A percentile compares a stretch with the other conserved stretches of the same genome.
These are phyloP conservation scores for Salvelinus fontinalis DNA, from an alignment of 2,113 vertebrate genomes.

Conservation along the genomic window DNA sequence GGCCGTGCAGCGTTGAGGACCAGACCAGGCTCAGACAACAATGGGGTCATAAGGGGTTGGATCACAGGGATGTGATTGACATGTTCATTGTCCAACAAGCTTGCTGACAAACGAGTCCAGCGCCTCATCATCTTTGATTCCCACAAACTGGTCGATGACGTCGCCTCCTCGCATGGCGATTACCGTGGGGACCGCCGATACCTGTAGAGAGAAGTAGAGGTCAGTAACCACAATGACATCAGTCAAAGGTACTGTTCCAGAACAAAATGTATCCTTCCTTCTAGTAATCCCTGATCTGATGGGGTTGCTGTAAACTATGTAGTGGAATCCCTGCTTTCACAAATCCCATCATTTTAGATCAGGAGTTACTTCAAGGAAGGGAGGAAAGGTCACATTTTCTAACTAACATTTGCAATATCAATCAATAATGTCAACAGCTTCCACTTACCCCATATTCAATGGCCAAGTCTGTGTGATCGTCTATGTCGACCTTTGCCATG, in stretches of 20 bases:
- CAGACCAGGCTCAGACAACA: slow-evolving; percentile 6
- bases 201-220: slow-evolving; percentile 68
- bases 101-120: slow-evolving; percentile 97
- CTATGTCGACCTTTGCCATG: slow-evolving; percentile 99
- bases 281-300: not conserved
- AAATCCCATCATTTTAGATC: too few relatives aligned
- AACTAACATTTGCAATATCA: too few relatives aligned
- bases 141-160: slow-evolving; percentile 90
- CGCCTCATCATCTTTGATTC: slow-evolving; percentile 93
- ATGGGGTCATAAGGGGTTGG: slow-evolving; percentile 18
- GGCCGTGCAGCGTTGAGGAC: not conserved
- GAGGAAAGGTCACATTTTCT: too few relatives aligned
- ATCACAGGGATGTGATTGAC: slow-evolving; percentile 36
- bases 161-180: slow-evolving; percentile 90
- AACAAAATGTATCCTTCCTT: too few relatives aligned
- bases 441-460: slow-evolving; percentile 90
- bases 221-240: not conserved
- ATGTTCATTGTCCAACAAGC: slow-evolving; percentile 82
- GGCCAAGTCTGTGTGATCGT: slow-evolving; percentile 96
- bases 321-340: too few relatives aligned
- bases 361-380: too few relatives aligned
- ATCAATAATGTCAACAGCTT: not conserved
- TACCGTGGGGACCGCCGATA: slow-evolving; percentile 94
- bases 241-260: too few relatives aligned
- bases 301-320: too few relatives aligned